Evolutionary conservation across 2,113 vertebrate genomes (phyloP).

Genomic region (Felis catus): F.catus_Fca126_mat1.0 CM031423.1:74616001-74616500

Average conservation of each 20-base stretch:
- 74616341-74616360: conserved; percentile 47
- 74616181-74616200: conserved; percentile 46
- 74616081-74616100: conserved; percentile 32
- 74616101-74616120: not conserved
- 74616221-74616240: conserved; percentile 27
- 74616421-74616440: not conserved
- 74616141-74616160: not conserved
- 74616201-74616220: conserved; percentile 47
- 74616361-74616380: conserved; percentile 31
- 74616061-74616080: conserved; percentile 57
- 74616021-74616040: conserved; percentile 65
- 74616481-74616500: not conserved
- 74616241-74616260: conserved; percentile 44
- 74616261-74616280: conserved; percentile 28
- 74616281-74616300: not conserved
- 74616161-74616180: conserved; percentile 17
- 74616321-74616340: not conserved
- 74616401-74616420: conserved; percentile 26
- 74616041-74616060: conserved; percentile 54
- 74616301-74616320: conserved; percentile 50
- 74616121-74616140: not conserved
- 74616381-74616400: conserved; percentile 15
- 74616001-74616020: conserved; percentile 53
- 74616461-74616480: conserved; percentile 40
- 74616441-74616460: conserved; percentile 26